Conservation (phyloP, 2,113 vertebrate genomes). For the Sturnus vulgaris region DNA sequence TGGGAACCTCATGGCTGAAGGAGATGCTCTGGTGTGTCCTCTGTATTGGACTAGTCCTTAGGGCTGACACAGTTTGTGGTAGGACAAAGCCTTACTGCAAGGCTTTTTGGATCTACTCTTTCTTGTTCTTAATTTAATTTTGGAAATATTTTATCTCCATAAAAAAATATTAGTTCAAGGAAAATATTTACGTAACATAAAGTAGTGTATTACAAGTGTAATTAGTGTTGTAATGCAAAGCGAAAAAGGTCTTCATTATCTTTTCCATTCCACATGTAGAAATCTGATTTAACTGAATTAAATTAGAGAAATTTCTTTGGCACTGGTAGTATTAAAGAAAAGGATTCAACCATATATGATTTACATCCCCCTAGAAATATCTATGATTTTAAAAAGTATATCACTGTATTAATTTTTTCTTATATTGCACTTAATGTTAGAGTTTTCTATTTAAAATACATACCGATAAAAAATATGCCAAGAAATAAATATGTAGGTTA, state of each 20-base stretch:
- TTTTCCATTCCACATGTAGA: neutral
- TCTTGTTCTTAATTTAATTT: neutral
- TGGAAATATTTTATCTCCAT: neutral
- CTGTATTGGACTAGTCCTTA: accelerated
- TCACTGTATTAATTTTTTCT: neutral
- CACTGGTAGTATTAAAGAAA: neutral
- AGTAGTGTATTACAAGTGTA: neutral
- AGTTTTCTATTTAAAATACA: neutral
- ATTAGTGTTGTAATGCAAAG: neutral
- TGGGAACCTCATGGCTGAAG: neutral
- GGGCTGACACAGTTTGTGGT: neutral
- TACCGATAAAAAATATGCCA: neutral
- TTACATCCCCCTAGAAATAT: neutral
- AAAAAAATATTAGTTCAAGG: neutral
- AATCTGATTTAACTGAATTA: neutral
- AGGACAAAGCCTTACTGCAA: neutral
- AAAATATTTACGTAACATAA: neutral
- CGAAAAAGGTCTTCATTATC: neutral
- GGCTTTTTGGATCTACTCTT: neutral
- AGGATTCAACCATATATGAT: neutral
- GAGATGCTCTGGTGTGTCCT: neutral
- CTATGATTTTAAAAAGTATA: neutral
- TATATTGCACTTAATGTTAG: neutral
- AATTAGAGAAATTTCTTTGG: neutral
- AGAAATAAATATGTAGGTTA: neutral